Evolutionary conservation across 1,140 invertebrate species (phyloP).

Genomic region (Diorhabda elongata): DNA sequence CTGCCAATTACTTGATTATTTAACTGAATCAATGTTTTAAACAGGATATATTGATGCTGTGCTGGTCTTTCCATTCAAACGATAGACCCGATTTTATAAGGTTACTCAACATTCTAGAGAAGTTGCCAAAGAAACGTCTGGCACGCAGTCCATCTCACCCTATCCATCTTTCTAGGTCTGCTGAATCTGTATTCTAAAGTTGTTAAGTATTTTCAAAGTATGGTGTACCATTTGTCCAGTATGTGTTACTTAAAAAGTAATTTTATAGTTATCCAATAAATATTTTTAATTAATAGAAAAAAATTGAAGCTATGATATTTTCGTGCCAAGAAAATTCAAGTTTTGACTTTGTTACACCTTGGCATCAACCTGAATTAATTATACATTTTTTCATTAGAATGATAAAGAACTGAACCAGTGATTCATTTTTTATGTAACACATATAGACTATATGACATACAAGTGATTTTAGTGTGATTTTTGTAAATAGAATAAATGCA

Average conservation of each 20-base stretch:
- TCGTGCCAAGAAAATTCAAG: too few relatives aligned
- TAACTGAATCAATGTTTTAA: neutral
- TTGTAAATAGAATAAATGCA: slow-evolving; percentile 1
- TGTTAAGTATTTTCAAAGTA: neutral
- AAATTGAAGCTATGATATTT: too few relatives aligned
- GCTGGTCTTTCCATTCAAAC: slow-evolving; percentile 83
- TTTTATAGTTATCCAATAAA: too few relatives aligned
- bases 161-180: slow-evolving; percentile 85
- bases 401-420: neutral
- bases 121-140: slow-evolving; percentile 88
- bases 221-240: neutral
- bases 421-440: neutral
- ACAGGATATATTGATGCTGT: slow-evolving; percentile 93
- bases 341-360: too few relatives aligned
- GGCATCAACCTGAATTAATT: neutral
- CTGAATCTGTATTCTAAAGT: slow-evolving; percentile 81
- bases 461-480: slow-evolving; percentile 5
- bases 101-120: slow-evolving; percentile 80
- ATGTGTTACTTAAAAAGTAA: neutral
- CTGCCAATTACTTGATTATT: too few relatives aligned
- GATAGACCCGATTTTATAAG: slow-evolving; percentile 88
- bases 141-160: slow-evolving; percentile 97
- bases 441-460: neutral
- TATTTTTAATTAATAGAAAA: too few relatives aligned
- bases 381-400: neutral